Base-by-base conservation (phyloP, 2,888 invertebrate species). In the Blastobasis adustella region DNA sequence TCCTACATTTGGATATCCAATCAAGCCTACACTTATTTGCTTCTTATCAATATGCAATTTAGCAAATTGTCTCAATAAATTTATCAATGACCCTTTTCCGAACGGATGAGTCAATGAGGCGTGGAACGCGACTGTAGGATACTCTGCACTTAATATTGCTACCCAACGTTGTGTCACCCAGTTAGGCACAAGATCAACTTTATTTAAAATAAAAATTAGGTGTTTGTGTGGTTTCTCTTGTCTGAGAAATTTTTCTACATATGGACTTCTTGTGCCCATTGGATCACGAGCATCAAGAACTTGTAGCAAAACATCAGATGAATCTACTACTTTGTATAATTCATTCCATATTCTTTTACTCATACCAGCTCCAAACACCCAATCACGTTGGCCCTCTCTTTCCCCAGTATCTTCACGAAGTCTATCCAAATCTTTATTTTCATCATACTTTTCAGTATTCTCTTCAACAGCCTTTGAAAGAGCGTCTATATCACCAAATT, bases 141-240 rank as follows among this genome's bases (percentile, higher is more conserved):
- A 97, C 75, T 99, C 98, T 9, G 94, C 89, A 74, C 97, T 98
- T 6, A 99, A 89, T 64, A 97, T 94, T 8, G 96, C 95, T 0
- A 99, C 96, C 99, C 99, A 99, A 58, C 97, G 91, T 80, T 99
- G 98, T 59, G 99, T 98, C 0, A 98, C 97, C 98, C 99, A 99
- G 37, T 96, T 96, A 0, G 99, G 99, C 4, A 99, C 96, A 56
- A 99, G 90, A 88, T 96, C 96, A 4, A 96, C 96, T 89, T 99
- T 99, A 79, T 99, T 99, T 52, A 99, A 83, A 51, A 99, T 94
- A 73, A 99, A 98, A 67, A 99, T 95, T 6, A 99, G 85, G 83
- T 99, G 99, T 73, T 99, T 99, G 79, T 98, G 97, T 0, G 96
- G 93, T 73, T 99, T 99, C 73, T 99, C 99, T 51, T 94, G 96